Conservation (phyloP, 1,140 invertebrate species). For the Heterodera schachtii region DNA sequence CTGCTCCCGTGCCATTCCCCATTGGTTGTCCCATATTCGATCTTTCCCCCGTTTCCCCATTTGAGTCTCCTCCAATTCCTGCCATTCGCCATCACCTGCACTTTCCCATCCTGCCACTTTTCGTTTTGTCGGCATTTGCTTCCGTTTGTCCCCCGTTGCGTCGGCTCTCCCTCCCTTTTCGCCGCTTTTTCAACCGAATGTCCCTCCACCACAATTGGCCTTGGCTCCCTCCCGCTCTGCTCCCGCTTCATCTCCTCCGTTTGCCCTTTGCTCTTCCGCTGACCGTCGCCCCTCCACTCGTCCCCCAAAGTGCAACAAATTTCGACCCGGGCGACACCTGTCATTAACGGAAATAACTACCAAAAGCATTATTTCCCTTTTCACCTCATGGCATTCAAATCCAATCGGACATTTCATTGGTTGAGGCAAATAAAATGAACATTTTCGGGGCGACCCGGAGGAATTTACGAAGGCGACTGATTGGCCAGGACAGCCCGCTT, state of each 20-base stretch:
- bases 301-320: constrained; percentile 1
- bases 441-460: constrained; percentile 47
- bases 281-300: not conserved
- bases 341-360: not conserved
- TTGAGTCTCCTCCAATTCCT: not conserved
- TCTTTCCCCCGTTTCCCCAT: too few species aligned
- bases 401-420: constrained; percentile 43
- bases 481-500: constrained; percentile 56
- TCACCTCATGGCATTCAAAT: constrained; percentile 33
- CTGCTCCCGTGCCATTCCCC: too few species aligned
- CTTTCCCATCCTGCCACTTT: constrained; percentile 21
- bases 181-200: too few species aligned
- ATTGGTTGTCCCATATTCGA: too few species aligned
- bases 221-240: not conserved
- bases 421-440: constrained; percentile 27
- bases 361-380: not conserved
- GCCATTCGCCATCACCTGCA: constrained; percentile 27
- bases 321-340: not conserved
- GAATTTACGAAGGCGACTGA: constrained; percentile 54
- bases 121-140: constrained; percentile 34
- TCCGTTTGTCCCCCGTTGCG: not conserved
- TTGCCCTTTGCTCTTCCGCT: too few species aligned
- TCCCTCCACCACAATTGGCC: not conserved
- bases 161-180: not conserved
- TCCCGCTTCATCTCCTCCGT: not conserved